Percentiles rank a stretch among this genome's conserved stretches.
Conservation (phyloP, 2,888 invertebrate species). For the Agrochola macilenta region DNA sequence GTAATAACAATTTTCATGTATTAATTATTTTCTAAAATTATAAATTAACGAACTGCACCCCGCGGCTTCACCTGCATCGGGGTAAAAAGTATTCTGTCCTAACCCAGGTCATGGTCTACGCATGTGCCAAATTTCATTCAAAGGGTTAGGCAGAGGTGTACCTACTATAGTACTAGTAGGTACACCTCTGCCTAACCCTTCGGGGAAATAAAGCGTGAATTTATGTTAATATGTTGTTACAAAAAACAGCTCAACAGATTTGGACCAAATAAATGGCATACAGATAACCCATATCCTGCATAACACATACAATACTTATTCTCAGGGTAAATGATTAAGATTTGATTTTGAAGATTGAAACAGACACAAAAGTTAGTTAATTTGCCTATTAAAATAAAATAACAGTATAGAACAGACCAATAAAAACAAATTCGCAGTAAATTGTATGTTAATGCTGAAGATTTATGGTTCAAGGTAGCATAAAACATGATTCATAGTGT, state of each 20-base stretch:
- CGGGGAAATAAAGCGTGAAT: too few relatives aligned
- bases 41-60: too few relatives aligned
- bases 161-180: too few relatives aligned
- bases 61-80: too few relatives aligned
- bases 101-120: too few relatives aligned
- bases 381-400: slow-evolving; percentile 16
- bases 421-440: slow-evolving; percentile 21
- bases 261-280: background rate
- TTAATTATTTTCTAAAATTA: too few relatives aligned
- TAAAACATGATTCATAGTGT: slow-evolving; percentile 39
- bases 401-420: slow-evolving; percentile 13
- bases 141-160: too few relatives aligned
- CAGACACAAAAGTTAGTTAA: background rate
- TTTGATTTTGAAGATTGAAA: background rate
- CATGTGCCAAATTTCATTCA: too few relatives aligned
- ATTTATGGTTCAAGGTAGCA: slow-evolving; percentile 54
- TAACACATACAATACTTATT: background rate
- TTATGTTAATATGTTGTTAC: too few relatives aligned
- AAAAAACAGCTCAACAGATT: background rate
- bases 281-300: background rate
- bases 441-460: slow-evolving; percentile 12
- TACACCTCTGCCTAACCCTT: too few relatives aligned
- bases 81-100: too few relatives aligned
- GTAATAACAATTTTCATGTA: too few relatives aligned
- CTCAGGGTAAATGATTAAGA: background rate